Evolutionary conservation across 2,888 invertebrate genomes (phyloP).

Genomic region (Hypsopygia costalis): DNA sequence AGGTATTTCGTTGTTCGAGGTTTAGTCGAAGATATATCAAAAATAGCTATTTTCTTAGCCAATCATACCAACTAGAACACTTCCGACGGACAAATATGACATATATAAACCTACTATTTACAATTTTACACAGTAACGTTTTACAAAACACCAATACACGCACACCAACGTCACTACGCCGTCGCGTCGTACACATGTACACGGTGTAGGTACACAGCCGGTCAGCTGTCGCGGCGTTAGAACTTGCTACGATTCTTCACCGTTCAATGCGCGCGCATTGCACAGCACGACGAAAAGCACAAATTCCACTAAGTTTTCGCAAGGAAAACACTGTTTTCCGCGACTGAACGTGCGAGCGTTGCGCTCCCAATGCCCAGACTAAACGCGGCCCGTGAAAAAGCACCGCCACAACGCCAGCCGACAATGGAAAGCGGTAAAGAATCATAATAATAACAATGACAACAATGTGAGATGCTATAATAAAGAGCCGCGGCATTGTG

Average conservation of each 20-base stretch:
- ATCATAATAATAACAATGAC: slow-evolving; percentile 82
- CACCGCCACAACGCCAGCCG: slow-evolving; percentile 79
- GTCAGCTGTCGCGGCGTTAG: slow-evolving; percentile 28
- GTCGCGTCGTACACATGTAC: slow-evolving; percentile 19
- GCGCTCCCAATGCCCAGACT: slow-evolving; percentile 79
- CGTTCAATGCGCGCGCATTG: slow-evolving; percentile 53
- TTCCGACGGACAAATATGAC: neutral
- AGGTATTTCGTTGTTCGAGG: no score
- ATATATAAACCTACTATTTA: no score
- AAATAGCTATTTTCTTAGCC: no score
- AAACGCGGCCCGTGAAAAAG: slow-evolving; percentile 80
- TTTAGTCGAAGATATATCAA: no score
- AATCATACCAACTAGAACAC: neutral
- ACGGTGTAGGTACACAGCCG: slow-evolving; percentile 24
- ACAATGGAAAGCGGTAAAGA: slow-evolving; percentile 81
- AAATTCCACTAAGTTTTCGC: slow-evolving; percentile 60
- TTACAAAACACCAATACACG: slow-evolving; percentile 15
- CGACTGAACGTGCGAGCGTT: slow-evolving; percentile 76
- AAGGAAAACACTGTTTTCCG: slow-evolving; percentile 75
- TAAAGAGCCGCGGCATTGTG: slow-evolving; percentile 79
- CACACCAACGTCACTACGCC: slow-evolving; percentile 27
- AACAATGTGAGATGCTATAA: slow-evolving; percentile 81
- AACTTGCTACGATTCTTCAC: slow-evolving; percentile 17
- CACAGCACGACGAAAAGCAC: slow-evolving; percentile 48
- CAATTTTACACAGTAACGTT: slow-evolving; percentile 1